Percentiles rank a stretch among this genome's conserved stretches.
These are phyloP conservation scores for Chromobotia macracanthus DNA, from an alignment of 2,797 vertebrate genomes.

Conservation along the genomic window DNA sequence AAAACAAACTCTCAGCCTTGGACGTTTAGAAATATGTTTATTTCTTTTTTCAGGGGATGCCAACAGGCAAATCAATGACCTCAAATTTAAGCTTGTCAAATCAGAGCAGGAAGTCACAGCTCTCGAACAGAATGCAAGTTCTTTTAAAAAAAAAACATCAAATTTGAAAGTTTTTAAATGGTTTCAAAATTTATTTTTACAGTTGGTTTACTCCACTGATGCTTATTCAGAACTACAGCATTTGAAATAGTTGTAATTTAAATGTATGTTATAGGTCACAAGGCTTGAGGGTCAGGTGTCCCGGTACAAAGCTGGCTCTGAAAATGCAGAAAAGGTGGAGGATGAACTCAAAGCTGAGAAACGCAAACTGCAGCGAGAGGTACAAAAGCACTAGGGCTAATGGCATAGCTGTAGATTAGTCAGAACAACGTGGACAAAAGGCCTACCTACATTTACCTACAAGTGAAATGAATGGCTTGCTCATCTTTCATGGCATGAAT, in stretches of 20 bases:
- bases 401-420: neutral
- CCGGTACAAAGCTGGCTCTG: slow-evolving; percentile 88
- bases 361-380: slow-evolving; percentile 95
- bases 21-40: no score
- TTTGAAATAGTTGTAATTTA: neutral
- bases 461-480: no score
- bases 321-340: slow-evolving; percentile 92
- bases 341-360: slow-evolving; percentile 97
- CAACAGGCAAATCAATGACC: slow-evolving; percentile 88
- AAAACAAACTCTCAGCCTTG: neutral
- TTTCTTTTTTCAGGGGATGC: slow-evolving; percentile 82
- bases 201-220: no score
- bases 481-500: slow-evolving; percentile 58
- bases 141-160: no score
- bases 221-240: no score
- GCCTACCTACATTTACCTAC: neutral
- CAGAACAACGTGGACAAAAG: neutral
- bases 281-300: slow-evolving; percentile 91
- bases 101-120: slow-evolving; percentile 93
- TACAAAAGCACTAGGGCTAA: slow-evolving; percentile 50
- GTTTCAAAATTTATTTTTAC: neutral
- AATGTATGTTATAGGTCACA: slow-evolving; percentile 79
- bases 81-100: slow-evolving; percentile 97
- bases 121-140: slow-evolving; percentile 91
- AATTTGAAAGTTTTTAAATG: no score